phyloP scores from a whole-genome alignment of 2,797 vertebrate genomes.

The Natrix natrix region DNA sequence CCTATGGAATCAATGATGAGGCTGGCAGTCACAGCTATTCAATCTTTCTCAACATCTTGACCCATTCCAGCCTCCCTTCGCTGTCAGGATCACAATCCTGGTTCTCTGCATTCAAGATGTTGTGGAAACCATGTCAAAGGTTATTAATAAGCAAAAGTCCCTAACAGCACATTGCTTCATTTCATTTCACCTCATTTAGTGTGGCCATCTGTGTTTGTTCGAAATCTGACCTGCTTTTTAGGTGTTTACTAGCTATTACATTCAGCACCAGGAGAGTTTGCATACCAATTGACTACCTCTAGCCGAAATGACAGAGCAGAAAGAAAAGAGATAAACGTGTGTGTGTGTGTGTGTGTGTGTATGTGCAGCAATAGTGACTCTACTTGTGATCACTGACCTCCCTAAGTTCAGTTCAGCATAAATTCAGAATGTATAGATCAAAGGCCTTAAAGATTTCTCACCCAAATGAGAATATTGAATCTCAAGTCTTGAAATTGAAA shows the following conservation, averaged over 20 bases:
- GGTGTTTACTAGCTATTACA: neutral
- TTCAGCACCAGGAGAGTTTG: neutral
- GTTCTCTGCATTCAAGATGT: neutral
- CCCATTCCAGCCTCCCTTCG: neutral
- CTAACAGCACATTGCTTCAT: neutral
- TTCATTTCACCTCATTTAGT: neutral
- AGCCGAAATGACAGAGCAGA: neutral
- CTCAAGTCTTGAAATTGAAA: neutral
- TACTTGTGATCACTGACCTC: neutral
- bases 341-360: too few species aligned
- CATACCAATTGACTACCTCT: neutral
- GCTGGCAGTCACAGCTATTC: neutral
- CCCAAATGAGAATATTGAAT: neutral
- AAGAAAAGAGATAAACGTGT: neutral
- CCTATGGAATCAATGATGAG: conserved; percentile 9
- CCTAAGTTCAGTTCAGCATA: neutral
- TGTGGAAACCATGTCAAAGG: neutral
- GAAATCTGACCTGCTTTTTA: neutral
- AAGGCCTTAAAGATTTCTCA: neutral
- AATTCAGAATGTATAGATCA: neutral
- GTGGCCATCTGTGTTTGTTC: neutral
- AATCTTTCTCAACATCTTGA: neutral
- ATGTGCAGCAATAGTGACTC: neutral
- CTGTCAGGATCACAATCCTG: neutral
- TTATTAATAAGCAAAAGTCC: neutral